Evolutionary conservation across 2,888 invertebrate genomes (phyloP).

Genomic region (Litoditis marina): DNA sequence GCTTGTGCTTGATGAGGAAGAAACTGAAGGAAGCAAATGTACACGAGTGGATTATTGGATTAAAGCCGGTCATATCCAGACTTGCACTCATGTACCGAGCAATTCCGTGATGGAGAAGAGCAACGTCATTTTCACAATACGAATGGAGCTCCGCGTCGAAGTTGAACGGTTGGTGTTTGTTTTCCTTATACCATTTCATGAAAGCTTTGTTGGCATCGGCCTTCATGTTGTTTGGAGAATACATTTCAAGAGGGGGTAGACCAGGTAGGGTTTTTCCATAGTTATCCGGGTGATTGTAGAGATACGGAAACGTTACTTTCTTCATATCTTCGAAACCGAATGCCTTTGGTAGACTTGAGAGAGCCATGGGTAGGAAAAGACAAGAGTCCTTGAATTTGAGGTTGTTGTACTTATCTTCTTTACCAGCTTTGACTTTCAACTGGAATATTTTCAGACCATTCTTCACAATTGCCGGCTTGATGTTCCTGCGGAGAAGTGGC

Average conservation of each 20-base stretch:
- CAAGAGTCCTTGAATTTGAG: background rate
- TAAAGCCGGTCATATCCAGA: no score
- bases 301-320: constrained; percentile 5
- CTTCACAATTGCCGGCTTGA: background rate
- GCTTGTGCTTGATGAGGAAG: no score
- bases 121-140: background rate
- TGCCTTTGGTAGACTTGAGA: background rate
- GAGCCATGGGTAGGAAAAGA: background rate
- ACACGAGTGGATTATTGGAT: no score
- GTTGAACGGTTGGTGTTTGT: background rate
- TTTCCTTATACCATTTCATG: constrained; percentile 7
- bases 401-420: background rate
- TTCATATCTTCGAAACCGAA: background rate
- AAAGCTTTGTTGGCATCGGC: background rate
- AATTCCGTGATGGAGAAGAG: background rate
- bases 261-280: background rate
- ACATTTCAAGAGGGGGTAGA: constrained; percentile 3
- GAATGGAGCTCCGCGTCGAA: constrained; percentile 4
- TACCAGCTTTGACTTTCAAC: background rate
- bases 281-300: constrained; percentile 4
- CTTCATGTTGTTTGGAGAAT: background rate
- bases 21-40: no score
- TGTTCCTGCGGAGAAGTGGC: background rate
- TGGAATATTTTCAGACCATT: background rate
- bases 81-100: no score